Evolutionary conservation across 2,113 vertebrate genomes (phyloP).

Genomic region (Erythrolamprus reginae): DNA sequence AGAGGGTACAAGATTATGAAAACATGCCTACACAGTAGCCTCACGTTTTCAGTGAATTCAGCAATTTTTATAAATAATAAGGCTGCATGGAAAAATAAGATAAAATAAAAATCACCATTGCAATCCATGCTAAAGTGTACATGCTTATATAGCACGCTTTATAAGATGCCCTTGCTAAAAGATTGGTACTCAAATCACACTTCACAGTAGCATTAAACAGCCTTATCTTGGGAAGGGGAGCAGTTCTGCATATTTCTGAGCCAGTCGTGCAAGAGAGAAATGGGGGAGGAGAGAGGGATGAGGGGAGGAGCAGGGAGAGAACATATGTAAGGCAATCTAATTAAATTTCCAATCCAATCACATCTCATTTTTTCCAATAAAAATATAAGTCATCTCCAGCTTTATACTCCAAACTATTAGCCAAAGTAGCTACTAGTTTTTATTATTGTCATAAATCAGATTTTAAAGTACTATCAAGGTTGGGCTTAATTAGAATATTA

Average conservation of each 20-base stretch:
- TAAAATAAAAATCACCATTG: background rate
- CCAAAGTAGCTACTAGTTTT: background rate
- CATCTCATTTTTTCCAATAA: background rate
- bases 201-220: background rate
- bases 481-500: background rate
- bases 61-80: background rate
- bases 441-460: background rate
- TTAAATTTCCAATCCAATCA: background rate
- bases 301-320: background rate
- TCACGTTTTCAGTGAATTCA: background rate
- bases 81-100: background rate
- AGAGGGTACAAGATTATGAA: background rate
- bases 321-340: background rate
- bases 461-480: background rate
- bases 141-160: background rate
- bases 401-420: background rate
- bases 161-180: background rate
- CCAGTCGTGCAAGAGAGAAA: background rate
- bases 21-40: too few relatives aligned
- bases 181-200: background rate
- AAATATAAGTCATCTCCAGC: background rate
- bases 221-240: background rate
- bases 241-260: background rate
- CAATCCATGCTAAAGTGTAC: background rate
- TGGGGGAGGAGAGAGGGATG: background rate